Conservation (phyloP, 2,797 vertebrate species). For the Anisognathus igniventris region DNA sequence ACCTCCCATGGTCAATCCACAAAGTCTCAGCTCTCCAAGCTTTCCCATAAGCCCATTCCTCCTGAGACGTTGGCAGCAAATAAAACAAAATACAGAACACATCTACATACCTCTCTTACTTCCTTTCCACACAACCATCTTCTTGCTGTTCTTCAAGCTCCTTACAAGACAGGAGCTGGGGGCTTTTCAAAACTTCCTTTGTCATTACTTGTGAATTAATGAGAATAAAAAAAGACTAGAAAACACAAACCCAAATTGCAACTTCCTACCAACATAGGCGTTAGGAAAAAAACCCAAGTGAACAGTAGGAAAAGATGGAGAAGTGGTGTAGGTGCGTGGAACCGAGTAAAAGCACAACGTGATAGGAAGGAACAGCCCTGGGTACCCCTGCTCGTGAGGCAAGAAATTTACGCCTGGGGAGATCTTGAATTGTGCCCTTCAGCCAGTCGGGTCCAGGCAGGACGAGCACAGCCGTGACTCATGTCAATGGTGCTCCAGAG, state of each 20-base stretch:
- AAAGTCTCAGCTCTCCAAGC: not conserved
- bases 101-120: not conserved
- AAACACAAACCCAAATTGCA: accelerated
- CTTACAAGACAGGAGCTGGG: not conserved
- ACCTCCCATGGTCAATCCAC: not conserved
- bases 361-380: accelerated
- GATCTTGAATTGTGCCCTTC: not conserved
- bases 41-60: not conserved
- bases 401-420: not conserved
- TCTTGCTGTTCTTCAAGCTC: not conserved
- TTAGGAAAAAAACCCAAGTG: not conserved
- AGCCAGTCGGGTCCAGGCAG: too few relatives aligned
- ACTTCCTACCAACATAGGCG: not conserved
- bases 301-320: not conserved
- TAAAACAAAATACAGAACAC: not conserved
- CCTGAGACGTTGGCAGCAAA: not conserved
- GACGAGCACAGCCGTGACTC: not conserved
- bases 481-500: accelerated
- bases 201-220: not conserved
- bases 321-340: not conserved
- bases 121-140: not conserved
- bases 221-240: not conserved
- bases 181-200: not conserved
- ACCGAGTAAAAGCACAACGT: accelerated
- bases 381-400: accelerated